Conservation (phyloP, 2,113 vertebrate genomes). For the Crotalus viridis region DNA sequence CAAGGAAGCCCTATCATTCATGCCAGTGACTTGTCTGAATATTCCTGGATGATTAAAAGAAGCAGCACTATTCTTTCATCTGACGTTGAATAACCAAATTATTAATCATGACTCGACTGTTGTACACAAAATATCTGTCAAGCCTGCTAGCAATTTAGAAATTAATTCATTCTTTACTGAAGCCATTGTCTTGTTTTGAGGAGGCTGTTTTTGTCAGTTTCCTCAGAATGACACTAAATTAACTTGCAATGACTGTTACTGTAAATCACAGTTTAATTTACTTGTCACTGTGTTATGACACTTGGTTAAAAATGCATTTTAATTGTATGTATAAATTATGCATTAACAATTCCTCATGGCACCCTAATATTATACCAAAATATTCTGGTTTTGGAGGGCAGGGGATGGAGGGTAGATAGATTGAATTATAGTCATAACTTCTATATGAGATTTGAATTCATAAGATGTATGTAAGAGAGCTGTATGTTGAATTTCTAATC, state of each 20-base stretch:
- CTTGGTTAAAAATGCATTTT: conserved; percentile 80
- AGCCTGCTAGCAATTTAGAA: conserved; percentile 47
- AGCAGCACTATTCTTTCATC: conserved; percentile 21
- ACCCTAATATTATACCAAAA: conserved; percentile 70
- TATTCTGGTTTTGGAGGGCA: conserved; percentile 60
- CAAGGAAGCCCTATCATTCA: not conserved
- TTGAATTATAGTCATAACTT: conserved; percentile 48
- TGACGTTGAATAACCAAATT: conserved; percentile 40
- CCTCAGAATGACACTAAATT: conserved; percentile 72
- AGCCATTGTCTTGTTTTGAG: conserved; percentile 58
- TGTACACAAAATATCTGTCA: conserved; percentile 45
- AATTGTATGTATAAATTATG: conserved; percentile 82
- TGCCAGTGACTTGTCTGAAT: not conserved
- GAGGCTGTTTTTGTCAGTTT: conserved; percentile 68
- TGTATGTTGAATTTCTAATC: not conserved
- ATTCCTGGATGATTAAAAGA: conserved; percentile 28
- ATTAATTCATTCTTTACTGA: conserved; percentile 56
- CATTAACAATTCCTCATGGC: conserved; percentile 75
- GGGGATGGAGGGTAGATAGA: not conserved
- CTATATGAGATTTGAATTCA: conserved; percentile 48
- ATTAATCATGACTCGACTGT: conserved; percentile 42
- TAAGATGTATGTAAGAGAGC: conserved; percentile 39
- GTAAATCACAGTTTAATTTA: conserved; percentile 81
- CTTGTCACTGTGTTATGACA: conserved; percentile 80
- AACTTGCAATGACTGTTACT: conserved; percentile 66